Evolutionary conservation across 2,888 invertebrate species (phyloP).

Genomic region (Caenorhabditis angaria): DNA sequence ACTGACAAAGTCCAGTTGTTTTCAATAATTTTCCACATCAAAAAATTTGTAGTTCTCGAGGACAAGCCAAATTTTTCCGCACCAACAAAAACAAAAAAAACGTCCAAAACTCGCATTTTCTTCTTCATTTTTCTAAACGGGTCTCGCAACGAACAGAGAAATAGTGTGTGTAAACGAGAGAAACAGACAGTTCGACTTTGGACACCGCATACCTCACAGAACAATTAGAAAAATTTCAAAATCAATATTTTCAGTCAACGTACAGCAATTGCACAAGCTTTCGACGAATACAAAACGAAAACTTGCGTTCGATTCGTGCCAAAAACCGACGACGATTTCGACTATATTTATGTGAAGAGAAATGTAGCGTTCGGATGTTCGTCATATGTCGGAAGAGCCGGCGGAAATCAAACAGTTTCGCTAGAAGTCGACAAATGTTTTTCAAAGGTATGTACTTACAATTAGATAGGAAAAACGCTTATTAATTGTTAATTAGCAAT

Average conservation of each 20-base stretch:
- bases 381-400: slow-evolving; percentile 82
- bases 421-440: slow-evolving; percentile 75
- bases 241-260: slow-evolving; percentile 62
- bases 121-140: too few relatives aligned
- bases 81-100: too few relatives aligned
- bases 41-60: slow-evolving; percentile 4
- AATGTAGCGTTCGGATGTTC: slow-evolving; percentile 78
- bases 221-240: background rate
- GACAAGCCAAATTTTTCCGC: too few relatives aligned
- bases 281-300: slow-evolving; percentile 78
- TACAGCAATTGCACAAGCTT: slow-evolving; percentile 76
- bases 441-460: slow-evolving; percentile 60
- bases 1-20: too few relatives aligned
- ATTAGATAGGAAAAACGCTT: background rate
- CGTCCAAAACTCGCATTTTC: too few relatives aligned
- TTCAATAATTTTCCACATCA: slow-evolving; percentile 8
- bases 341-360: slow-evolving; percentile 77
- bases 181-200: too few relatives aligned
- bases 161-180: too few relatives aligned
- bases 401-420: slow-evolving; percentile 82
- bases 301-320: slow-evolving; percentile 79
- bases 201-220: too few relatives aligned
- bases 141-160: too few relatives aligned
- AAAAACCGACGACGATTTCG: slow-evolving; percentile 75
- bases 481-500: background rate